These are phyloP conservation scores for Poeciliopsis paucimaculata DNA, from an alignment of 2,797 vertebrate species.

Conservation along the genomic window DNA sequence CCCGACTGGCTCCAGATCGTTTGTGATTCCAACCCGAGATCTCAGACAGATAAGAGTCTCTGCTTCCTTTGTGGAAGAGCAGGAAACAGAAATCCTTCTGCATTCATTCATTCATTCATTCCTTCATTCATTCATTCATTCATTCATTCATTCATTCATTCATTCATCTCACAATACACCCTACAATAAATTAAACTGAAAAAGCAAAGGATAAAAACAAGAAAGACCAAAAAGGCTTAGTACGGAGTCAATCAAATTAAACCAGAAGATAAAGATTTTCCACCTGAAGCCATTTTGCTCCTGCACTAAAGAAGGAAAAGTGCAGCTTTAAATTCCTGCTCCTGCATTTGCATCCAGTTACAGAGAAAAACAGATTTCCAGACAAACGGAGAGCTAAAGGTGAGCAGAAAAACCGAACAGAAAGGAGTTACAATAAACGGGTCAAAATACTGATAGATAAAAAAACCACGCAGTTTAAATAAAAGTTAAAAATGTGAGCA, in stretches of 20 bases:
- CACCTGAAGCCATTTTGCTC: background rate
- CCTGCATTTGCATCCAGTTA: background rate
- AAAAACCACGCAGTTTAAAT: background rate
- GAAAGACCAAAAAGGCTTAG: background rate
- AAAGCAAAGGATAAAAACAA: background rate
- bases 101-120: background rate
- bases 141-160: background rate
- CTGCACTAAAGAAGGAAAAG: background rate
- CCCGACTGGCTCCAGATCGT: slow-evolving; percentile 29
- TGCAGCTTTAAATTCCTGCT: too few species aligned
- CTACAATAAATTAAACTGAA: background rate
- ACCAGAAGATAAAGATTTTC: background rate
- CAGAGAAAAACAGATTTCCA: background rate
- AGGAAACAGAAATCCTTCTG: background rate
- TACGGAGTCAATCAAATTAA: background rate
- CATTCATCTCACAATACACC: background rate
- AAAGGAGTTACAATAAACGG: background rate
- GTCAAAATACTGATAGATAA: background rate
- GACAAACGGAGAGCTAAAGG: background rate
- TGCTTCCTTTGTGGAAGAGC: slow-evolving; percentile 24
- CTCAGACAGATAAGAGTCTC: slow-evolving; percentile 35
- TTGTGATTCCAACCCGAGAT: slow-evolving; percentile 33
- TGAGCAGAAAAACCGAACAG: background rate
- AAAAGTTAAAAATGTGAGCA: background rate
- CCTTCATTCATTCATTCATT: background rate